A percentile compares a stretch with the other conserved stretches of the same genome.
phyloP scores from a whole-genome alignment of 1,140 invertebrate genomes.

The Drosophila simulans region DNA sequence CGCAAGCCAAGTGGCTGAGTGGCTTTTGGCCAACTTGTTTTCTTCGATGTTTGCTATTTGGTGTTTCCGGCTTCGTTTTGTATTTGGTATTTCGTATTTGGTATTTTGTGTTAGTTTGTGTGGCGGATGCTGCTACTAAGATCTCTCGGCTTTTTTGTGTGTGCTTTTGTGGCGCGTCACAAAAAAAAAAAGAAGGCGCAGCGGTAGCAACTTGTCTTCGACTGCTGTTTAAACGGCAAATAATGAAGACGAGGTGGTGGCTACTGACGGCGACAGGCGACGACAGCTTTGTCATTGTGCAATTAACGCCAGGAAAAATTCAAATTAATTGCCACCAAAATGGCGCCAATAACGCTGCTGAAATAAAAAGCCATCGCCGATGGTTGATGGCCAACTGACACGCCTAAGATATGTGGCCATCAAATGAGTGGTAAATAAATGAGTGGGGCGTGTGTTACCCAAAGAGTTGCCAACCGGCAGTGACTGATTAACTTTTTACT shows the following conservation, averaged over 20 bases:
- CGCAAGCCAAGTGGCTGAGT: conserved; percentile 60
- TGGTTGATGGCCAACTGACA: conserved; percentile 47
- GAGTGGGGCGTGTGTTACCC: conserved; percentile 27
- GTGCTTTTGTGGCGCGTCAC: conserved; percentile 53
- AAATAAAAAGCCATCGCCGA: conserved; percentile 32
- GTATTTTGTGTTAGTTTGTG: too few relatives aligned
- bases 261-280: conserved; percentile 42
- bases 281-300: conserved; percentile 80
- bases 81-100: conserved; percentile 17
- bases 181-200: conserved; percentile 25
- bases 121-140: conserved; percentile 58
- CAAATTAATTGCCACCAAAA: conserved; percentile 79
- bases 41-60: conserved; percentile 50
- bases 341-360: conserved; percentile 62
- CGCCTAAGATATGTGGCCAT: conserved; percentile 53
- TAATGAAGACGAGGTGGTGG: conserved; percentile 66
- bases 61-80: conserved; percentile 37
- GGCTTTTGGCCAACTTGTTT: conserved; percentile 71
- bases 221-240: conserved; percentile 73
- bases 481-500: background rate
- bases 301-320: conserved; percentile 76
- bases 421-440: conserved; percentile 48
- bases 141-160: conserved; percentile 50
- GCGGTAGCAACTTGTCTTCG: conserved; percentile 70
- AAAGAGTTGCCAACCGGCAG: conserved; percentile 17